Base-by-base conservation (phyloP, 1,140 invertebrate species). In the Brachionus manjavacas region DNA sequence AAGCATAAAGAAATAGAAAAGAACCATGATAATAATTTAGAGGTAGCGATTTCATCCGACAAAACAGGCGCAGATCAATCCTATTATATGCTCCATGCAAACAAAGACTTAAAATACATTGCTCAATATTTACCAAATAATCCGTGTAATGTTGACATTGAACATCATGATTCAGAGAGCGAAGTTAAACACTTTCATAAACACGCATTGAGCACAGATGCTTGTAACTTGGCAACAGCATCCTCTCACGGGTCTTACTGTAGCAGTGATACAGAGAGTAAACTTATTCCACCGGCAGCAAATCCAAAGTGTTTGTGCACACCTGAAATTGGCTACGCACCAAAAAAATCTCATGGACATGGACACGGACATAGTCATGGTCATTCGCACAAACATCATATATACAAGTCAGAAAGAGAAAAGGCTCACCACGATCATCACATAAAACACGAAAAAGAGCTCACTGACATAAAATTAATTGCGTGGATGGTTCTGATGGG, bases 401-500 rank as follows among this genome's bases (percentile, higher is more conserved):
- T 76, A 4, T 76, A 76, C 23, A 76, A 76, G 31, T 76, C 72
- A 25, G 23, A 9, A 4, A 46, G 72, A 25, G 72, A 76, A 49
- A 76, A 76, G 28, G 72, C 72, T 76, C 72, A 76, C 41, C 72
- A 76, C 49, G 72, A 76, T 14, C 72, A 76, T 28, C 72, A 76
- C 41, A 39, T 25, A 49, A 72, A 49, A 31, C 81, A 70, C 41
- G 64, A 70, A 70, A 46, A 83, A 52, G 41, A 46, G 28, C 12
- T 49, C 7, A 52, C 70, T 60, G 68, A 60, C 49, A 39, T 41
- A 1, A 84, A 78, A 11, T 25, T 41, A 3, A 46, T 46, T 16
- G 35, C 55, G 2, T 84, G 64, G 68, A 84, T 70, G 83, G 87
- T 88, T 20, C 85, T 87, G 8, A 80, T 90, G 41, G 89, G 89